phyloP scores from a whole-genome alignment of 2,888 invertebrate species.

The Pycnomerus fuliginosus region DNA sequence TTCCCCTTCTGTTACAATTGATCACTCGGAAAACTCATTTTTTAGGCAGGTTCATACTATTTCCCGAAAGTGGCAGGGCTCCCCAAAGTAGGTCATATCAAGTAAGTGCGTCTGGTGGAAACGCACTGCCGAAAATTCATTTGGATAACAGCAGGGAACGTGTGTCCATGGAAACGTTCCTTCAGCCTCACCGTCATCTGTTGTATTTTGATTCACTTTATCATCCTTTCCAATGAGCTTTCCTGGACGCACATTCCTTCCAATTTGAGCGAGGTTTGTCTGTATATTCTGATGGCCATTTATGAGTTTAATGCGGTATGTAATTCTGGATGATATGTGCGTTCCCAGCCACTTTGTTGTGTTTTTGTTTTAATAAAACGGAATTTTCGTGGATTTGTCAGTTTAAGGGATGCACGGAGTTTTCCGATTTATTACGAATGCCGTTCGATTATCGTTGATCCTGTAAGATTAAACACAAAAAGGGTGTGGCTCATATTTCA shows the following conservation, averaged over 20 bases:
- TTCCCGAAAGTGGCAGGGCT: constrained; percentile 33
- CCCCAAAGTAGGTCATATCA: constrained; percentile 30
- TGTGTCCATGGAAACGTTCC: constrained; percentile 48
- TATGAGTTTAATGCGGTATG: constrained; percentile 31
- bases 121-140: constrained; percentile 16
- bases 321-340: constrained; percentile 22
- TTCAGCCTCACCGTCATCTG: constrained; percentile 42
- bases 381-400: no score
- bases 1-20: constrained; percentile 35
- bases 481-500: no score
- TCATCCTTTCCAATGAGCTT: constrained; percentile 39
- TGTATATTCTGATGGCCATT: constrained; percentile 29
- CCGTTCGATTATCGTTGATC: no score
- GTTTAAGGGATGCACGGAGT: no score
- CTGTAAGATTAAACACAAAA: no score
- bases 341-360: constrained; percentile 9
- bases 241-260: constrained; percentile 38
- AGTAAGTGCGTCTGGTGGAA: constrained; percentile 11
- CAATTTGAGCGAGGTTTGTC: constrained; percentile 31
- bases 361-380: constrained; percentile 8
- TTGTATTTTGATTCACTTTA: constrained; percentile 38
- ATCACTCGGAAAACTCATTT: constrained; percentile 41
- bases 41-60: constrained; percentile 34
- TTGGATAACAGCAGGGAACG: constrained; percentile 30
- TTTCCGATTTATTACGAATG: no score